These are phyloP conservation scores for Leuciscus waleckii DNA, from an alignment of 2,797 vertebrate genomes.

Conservation along the genomic window DNA sequence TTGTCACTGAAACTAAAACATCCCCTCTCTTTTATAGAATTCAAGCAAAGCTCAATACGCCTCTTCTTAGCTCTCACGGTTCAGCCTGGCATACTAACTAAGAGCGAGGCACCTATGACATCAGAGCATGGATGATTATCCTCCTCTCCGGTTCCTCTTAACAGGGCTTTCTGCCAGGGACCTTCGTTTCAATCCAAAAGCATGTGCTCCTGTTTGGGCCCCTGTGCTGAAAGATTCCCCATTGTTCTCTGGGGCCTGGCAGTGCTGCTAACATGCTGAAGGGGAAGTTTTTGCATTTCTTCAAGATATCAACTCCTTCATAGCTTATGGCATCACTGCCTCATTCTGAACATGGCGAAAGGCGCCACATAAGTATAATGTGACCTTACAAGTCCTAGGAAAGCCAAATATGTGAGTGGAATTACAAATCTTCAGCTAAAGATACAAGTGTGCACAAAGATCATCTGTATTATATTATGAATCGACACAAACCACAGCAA, in stretches of 20 bases:
- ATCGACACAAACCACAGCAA: neutral
- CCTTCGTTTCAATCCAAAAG: slow-evolving; percentile 52
- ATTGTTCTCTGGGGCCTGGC: slow-evolving; percentile 69
- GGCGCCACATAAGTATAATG: neutral
- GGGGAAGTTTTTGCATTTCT: slow-evolving; percentile 67
- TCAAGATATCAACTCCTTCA: slow-evolving; percentile 58
- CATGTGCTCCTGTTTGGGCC: slow-evolving; percentile 41
- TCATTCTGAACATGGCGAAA: slow-evolving; percentile 42
- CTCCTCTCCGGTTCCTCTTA: slow-evolving; percentile 53
- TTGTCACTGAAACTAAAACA: slow-evolving; percentile 16
- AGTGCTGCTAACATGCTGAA: slow-evolving; percentile 43
- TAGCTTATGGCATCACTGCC: slow-evolving; percentile 57
- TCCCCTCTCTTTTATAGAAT: neutral
- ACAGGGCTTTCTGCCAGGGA: slow-evolving; percentile 51
- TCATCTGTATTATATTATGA: neutral
- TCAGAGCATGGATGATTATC: slow-evolving; percentile 50
- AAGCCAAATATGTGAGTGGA: neutral
- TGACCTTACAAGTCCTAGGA: slow-evolving; percentile 11
- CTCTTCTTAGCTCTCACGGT: slow-evolving; percentile 31
- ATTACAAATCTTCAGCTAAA: neutral
- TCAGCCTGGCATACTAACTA: slow-evolving; percentile 59
- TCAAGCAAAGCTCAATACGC: slow-evolving; percentile 22
- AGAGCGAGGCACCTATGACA: slow-evolving; percentile 43
- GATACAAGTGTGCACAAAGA: neutral
- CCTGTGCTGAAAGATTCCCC: slow-evolving; percentile 57